A percentile compares a stretch with the other conserved stretches of the same genome.
phyloP scores from a whole-genome alignment of 2,797 vertebrate species.

The Anisognathus igniventris region DNA sequence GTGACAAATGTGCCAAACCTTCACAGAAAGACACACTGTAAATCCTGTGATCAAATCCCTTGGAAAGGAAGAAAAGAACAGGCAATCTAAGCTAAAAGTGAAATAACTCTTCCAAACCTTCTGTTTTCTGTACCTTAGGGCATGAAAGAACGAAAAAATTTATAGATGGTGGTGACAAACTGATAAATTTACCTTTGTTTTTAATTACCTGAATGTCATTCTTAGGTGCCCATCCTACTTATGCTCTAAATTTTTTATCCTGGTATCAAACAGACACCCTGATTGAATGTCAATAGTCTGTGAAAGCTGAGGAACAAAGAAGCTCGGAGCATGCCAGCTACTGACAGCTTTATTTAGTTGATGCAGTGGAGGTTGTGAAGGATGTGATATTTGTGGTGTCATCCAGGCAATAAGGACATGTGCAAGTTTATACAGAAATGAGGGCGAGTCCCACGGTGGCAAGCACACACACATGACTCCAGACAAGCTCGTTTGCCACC shows the following conservation, averaged over 20 bases:
- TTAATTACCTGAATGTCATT: not conserved
- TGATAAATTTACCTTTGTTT: not conserved
- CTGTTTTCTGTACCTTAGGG: not conserved
- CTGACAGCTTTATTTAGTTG: not conserved
- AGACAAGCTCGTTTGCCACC: not conserved
- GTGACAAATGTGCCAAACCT: not conserved
- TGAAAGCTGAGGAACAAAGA: not conserved
- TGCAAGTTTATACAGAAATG: not conserved
- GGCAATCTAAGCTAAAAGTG: not conserved
- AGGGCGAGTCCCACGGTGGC: not conserved
- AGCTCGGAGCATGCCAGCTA: not conserved
- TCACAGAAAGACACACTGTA: not conserved
- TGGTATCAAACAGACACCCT: not conserved
- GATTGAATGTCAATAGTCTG: not conserved
- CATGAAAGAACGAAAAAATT: not conserved
- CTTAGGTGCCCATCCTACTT: not conserved
- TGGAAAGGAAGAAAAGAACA: not conserved
- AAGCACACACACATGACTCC: rapidly evolving
- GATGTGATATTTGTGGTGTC: not conserved
- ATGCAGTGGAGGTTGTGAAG: not conserved
- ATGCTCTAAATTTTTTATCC: not conserved
- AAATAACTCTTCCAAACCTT: not conserved
- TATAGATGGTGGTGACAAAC: not conserved
- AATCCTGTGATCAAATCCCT: not conserved
- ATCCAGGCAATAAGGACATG: not conserved